Evolutionary conservation across 2,888 invertebrate species (phyloP), one percentile per base, ranked within the genome.

Genomic region (Bombyx huttoni): DNA sequence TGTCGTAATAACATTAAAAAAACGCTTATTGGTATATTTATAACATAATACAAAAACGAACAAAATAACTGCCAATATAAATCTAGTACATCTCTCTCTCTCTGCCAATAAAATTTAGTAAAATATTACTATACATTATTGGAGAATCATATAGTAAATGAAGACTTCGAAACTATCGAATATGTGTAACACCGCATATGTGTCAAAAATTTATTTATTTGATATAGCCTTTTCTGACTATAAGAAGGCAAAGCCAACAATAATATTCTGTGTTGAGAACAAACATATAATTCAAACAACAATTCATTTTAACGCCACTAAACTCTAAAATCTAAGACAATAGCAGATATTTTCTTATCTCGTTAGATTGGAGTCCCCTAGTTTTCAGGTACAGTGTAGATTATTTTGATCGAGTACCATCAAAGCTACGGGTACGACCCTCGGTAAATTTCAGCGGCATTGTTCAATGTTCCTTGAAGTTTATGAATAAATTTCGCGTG

Each of bases 341-440:
- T 40, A 40, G 40, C 9, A 40, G 40, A 53, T 68, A 73, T 61
- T 70, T 66, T 68, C 63, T 73, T 74, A 74, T 71, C 74, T 64
- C 54, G 56, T 62, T 57, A 61, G 54, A 63, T 65, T 65, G 55
- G 55, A 56, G 58, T 55, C 62, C 67, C 56, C 67, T 72, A 68
- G 65, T 65, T 60, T 59, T 48, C 61, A 61, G 64, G 62, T 63
- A 61, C 60, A 54, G 56, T 58, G 53, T 50, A 60, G 60, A 65
- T 62, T 65, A 61, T 64, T 63, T 57, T 54, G 55, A 62, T 60
- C 58, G 63, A 66, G 61, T 54, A 53, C 52, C 13, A 52, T 52
- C 48, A 48, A 40, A 40, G 49, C 52, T 53, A 40, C 53, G 59
- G 63, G 58, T 62, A 59, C 52, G 51, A 53, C 56, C 59, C 57